A percentile compares a stretch with the other conserved stretches of the same genome.
Evolutionary conservation across 2,113 vertebrate species (phyloP).

Genomic region (Gallinago jamesoni): DNA sequence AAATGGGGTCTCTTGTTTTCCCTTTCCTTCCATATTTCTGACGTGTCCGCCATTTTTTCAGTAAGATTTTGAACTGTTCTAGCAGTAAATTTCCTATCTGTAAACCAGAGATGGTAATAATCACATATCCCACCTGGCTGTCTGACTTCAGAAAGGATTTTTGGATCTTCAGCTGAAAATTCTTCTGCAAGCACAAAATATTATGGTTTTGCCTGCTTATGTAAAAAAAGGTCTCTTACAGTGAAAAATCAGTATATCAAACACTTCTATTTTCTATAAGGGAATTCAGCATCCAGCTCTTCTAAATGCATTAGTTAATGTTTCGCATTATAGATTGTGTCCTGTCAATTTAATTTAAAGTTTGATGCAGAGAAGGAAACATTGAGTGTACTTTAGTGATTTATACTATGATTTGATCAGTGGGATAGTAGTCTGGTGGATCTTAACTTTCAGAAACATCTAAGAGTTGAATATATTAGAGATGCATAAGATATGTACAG

Average conservation of each 20-base stretch:
- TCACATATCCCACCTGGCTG: background rate
- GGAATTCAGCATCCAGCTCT: background rate
- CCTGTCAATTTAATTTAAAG: slow-evolving; percentile 15
- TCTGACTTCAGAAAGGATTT: slow-evolving; percentile 13
- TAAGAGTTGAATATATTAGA: background rate
- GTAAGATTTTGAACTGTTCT: background rate
- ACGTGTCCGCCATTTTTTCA: background rate
- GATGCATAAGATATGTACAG: background rate
- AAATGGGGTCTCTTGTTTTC: background rate
- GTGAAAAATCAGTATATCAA: background rate
- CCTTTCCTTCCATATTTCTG: background rate
- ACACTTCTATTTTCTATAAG: background rate
- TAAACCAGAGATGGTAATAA: slow-evolving; percentile 15
- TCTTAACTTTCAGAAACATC: slow-evolving; percentile 4
- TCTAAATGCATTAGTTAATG: background rate
- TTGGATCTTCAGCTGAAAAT: background rate
- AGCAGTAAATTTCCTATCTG: background rate
- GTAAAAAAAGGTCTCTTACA: background rate
- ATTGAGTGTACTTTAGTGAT: background rate
- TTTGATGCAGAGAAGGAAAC: background rate
- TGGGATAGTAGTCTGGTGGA: background rate
- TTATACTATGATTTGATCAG: slow-evolving; percentile 25
- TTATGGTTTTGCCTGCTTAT: background rate
- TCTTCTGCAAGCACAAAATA: slow-evolving; percentile 7
- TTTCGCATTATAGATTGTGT: background rate